Evolutionary conservation across 2,888 invertebrate genomes (phyloP), one percentile per base, ranked within the genome.

Genomic region (Oligia fasciuncula): DNA sequence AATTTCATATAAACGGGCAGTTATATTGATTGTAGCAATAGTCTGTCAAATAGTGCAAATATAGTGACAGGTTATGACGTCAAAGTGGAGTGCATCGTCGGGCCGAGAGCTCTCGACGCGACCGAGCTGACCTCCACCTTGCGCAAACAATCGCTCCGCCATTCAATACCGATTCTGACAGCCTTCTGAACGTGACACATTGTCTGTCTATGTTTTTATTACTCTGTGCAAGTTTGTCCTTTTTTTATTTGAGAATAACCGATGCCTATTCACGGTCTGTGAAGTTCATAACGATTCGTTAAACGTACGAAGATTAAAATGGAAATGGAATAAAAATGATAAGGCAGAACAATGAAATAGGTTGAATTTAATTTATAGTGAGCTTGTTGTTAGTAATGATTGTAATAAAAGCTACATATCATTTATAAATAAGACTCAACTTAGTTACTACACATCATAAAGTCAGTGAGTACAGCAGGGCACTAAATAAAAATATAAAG

Each of bases 101-200:
- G 54, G 11, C 65, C 73, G 63, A 80, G 85, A 81, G 71, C 77
- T 43, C 76, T 86, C 77, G 77, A 69, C 65, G 73, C 73, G 85
- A 66, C 77, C 79, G 79, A 62, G 69, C 78, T 78, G 82, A 86
- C 87, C 84, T 86, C 88, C 74, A 77, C 84, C 85, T 81, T 77
- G 76, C 71, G 68, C 79, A 80, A 86, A 87, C 84, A 87, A 84
- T 85, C 77, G 68, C 79, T 57, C 51, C 76, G 77, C 77, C 73
- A 80, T 88, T 86, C 83, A 80, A 85, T 78, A 76, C 66, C 73
- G 65, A 79, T 66, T 76, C 66, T 73, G 85, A 80, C 85, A 87
- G 76, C 83, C 78, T 83, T 85, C 88, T 76, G 75, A 80, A 79
- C 74, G 71, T 87, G 86, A 87, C 78, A 83, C 86, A 87, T 87